Base-by-base conservation (phyloP, 1,140 invertebrate species). In the Rhagoletis pomonella region DNA sequence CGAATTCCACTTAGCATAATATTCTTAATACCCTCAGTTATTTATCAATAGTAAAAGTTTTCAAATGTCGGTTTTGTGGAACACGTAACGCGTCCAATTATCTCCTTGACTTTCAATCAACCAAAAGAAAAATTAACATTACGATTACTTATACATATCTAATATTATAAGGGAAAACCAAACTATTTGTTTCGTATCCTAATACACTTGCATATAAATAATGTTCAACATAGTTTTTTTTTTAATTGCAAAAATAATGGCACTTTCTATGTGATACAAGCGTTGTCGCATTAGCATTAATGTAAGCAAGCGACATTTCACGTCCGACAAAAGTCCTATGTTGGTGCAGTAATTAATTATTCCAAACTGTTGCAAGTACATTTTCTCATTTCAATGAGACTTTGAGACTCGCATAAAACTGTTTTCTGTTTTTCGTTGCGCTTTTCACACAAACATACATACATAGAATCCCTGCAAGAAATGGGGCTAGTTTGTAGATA, bases 331-430 rank as follows among this genome's bases (percentile, higher is more conserved):
- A 6, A 62, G 60, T 62, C 17, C 12, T n/a, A n/a, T n/a, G 60
- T n/a, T 14, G 60, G 10, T 14, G 12, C 7, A 17, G 60, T 62
- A 62, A 62, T 62, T 92, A 91, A 90, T 89, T 92, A 92, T 92
- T 91, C 91, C 91, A 92, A 91, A 90, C 91, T 89, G 90, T 91
- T 90, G 89, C 91, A 91, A 92, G 90, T 90, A 90, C 88, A 91
- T 92, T 92, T 92, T 90, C 91, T 92, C 91, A 92, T 92, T 90
- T 91, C 92, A 90, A 92, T 92, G 91, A 89, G 87, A n/a, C n/a
- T n/a, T n/a, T n/a, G n/a, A n/a, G n/a, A 81, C 47, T 39, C 60
- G 60, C 17, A 62, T 14, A 62, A 62, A 62, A 62, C 60, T 62
- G 60, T 62, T 62, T 17, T 12, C 17, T 62, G 50, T 9, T 55